These are phyloP conservation scores for Neostethus bicornis DNA, from an alignment of 2,797 vertebrate species.

Conservation along the genomic window DNA sequence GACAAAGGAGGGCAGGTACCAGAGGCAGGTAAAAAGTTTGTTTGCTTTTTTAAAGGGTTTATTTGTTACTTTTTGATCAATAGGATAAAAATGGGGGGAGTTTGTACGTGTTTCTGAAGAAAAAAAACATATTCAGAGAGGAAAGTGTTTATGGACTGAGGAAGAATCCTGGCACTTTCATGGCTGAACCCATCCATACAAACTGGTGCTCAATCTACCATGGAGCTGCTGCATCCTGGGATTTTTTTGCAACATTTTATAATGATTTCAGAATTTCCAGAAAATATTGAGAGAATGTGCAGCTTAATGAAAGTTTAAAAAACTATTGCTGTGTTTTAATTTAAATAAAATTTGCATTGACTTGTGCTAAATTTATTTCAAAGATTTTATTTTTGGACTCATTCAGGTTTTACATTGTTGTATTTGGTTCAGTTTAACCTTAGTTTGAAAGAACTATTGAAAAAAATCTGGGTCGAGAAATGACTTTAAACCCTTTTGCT, in stretches of 20 bases:
- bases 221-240: conserved; percentile 6
- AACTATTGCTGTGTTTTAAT: background rate
- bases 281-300: background rate
- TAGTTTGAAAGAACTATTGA: too few relatives aligned
- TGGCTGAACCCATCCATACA: conserved; percentile 33
- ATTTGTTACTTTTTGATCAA: conserved; percentile 16
- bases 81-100: conserved; percentile 14
- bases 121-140: conserved; percentile 16
- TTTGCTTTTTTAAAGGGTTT: conserved; percentile 41
- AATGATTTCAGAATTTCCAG: conserved; percentile 24
- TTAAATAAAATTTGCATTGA: background rate
- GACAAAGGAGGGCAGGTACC: conserved; percentile 79
- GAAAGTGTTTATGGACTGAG: conserved; percentile 26
- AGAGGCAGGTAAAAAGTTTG: conserved; percentile 78
- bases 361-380: background rate
- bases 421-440: too few relatives aligned
- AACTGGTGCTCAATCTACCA: conserved; percentile 46
- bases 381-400: background rate
- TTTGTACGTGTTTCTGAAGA: conserved; percentile 22
- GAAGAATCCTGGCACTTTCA: conserved; percentile 41
- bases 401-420: background rate
- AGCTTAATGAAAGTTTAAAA: conserved; percentile 1
- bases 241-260: conserved; percentile 18
- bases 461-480: too few relatives aligned
- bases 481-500: too few relatives aligned